phyloP scores from a whole-genome alignment of 2,888 invertebrate genomes.

The Leistus spinibarbis region DNA sequence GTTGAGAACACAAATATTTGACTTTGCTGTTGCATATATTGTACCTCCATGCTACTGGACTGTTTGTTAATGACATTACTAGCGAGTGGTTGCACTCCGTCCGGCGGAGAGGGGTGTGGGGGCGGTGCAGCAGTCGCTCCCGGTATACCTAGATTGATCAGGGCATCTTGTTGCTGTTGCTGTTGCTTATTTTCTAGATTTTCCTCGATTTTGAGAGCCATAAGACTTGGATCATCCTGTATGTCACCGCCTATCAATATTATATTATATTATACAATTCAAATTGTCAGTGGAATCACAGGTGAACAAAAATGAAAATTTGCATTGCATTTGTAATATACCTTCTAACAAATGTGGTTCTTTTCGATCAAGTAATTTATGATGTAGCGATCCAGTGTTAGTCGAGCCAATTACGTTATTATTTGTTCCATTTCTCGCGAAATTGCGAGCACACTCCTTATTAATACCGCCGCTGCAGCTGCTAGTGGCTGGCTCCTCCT shows the following conservation, averaged over 20 bases:
- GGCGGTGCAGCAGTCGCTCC: conserved; percentile 45
- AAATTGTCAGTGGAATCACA: too few species aligned
- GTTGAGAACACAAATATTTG: conserved; percentile 98
- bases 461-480: conserved; percentile 50
- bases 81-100: conserved; percentile 74
- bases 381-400: conserved; percentile 56
- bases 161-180: conserved; percentile 52
- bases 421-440: conserved; percentile 55
- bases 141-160: conserved; percentile 44
- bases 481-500: conserved; percentile 53
- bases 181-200: conserved; percentile 52
- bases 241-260: conserved; percentile 8
- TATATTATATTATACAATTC: too few species aligned
- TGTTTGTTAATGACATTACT: conserved; percentile 81
- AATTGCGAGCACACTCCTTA: conserved; percentile 53
- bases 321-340: too few species aligned
- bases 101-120: conserved; percentile 58
- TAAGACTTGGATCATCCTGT: conserved; percentile 42
- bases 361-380: conserved; percentile 38
- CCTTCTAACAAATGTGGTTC: conserved; percentile 31
- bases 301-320: too few species aligned
- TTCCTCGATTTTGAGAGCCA: conserved; percentile 55
- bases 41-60: conserved; percentile 81
- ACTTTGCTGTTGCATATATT: conserved; percentile 94
- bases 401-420: conserved; percentile 54